Conservation (phyloP, 2,113 vertebrate species). For the Acanthisitta chloris region DNA sequence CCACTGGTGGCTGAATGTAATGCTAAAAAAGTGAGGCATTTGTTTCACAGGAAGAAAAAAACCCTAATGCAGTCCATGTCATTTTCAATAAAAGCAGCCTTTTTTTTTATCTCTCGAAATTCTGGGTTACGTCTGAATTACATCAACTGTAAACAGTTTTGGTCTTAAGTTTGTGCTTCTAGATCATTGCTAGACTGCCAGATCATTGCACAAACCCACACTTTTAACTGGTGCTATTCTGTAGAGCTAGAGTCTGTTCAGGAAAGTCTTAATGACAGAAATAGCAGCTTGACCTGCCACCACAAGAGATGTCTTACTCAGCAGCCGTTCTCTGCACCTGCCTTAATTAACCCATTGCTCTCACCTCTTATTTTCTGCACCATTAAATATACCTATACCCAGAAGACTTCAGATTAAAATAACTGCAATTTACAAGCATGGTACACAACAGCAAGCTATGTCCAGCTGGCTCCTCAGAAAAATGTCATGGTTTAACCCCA, state of each 20-base stretch:
- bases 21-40: neutral
- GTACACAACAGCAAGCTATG: neutral
- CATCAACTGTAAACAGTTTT: neutral
- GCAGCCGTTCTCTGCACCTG: neutral
- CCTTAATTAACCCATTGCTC: neutral
- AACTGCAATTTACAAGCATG: neutral
- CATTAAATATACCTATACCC: neutral
- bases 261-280: neutral
- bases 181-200: neutral
- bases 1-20: neutral
- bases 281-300: neutral
- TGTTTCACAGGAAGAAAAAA: neutral
- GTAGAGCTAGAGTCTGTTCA: neutral
- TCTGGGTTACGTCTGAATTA: neutral
- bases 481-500: neutral
- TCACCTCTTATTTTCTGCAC: neutral
- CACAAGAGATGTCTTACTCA: neutral
- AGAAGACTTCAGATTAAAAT: neutral
- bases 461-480: neutral
- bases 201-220: neutral
- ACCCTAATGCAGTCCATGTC: rapidly evolving
- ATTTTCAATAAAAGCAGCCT: neutral
- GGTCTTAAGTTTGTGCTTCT: neutral
- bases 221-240: neutral
- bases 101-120: neutral